These are phyloP conservation scores for Entomyzon cyanotis DNA, from an alignment of 2,113 vertebrate genomes.

Conservation along the genomic window DNA sequence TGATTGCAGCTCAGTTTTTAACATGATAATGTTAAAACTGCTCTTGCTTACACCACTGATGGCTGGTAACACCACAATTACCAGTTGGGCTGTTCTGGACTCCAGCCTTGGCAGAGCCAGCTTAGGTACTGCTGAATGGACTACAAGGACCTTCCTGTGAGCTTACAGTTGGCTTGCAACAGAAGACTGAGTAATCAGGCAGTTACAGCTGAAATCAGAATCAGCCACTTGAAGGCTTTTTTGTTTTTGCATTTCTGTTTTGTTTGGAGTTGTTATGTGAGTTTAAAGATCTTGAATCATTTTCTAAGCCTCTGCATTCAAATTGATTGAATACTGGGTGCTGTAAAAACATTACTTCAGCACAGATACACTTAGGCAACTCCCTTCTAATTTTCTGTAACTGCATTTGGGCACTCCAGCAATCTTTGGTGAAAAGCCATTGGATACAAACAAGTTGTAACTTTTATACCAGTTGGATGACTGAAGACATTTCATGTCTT, in stretches of 20 bases:
- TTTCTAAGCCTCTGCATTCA: conserved; percentile 48
- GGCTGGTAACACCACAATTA: not conserved
- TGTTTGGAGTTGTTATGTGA: conserved; percentile 57
- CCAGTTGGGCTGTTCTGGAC: not conserved
- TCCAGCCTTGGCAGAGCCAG: not conserved
- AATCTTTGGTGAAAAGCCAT: conserved; percentile 38
- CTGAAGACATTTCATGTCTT: not conserved
- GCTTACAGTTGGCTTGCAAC: conserved; percentile 41
- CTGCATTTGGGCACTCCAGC: not conserved
- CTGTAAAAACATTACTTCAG: conserved; percentile 66
- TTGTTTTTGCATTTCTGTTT: conserved; percentile 61
- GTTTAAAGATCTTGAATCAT: conserved; percentile 60
- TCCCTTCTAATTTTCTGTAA: conserved; percentile 40
- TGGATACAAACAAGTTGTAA: conserved; percentile 32
- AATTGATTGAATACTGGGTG: conserved; percentile 49
- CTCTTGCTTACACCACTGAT: not conserved
- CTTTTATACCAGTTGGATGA: conserved; percentile 2
- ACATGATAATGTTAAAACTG: not conserved
- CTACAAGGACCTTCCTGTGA: conserved; percentile 34
- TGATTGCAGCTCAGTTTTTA: not conserved
- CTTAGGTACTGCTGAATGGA: not conserved
- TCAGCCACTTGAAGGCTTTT: conserved; percentile 36
- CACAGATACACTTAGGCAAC: conserved; percentile 45
- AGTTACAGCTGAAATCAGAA: conserved; percentile 59
- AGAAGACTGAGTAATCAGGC: conserved; percentile 53